Percentiles rank a stretch among this genome's conserved stretches.
Conservation (phyloP, 2,113 vertebrate genomes). For the Plestiodon gilberti region DNA sequence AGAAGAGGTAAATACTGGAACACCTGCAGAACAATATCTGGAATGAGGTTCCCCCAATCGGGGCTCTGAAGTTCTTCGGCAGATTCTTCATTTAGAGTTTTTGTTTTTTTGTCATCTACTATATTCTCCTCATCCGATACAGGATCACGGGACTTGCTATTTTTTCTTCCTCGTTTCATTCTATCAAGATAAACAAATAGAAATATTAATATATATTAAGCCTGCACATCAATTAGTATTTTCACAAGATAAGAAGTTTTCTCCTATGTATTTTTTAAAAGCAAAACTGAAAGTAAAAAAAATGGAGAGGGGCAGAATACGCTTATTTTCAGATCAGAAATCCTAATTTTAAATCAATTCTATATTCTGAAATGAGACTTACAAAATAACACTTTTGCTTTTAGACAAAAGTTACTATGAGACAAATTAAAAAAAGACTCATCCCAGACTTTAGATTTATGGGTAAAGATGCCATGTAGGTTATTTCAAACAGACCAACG, state of each 20-base stretch:
- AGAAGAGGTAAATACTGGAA: conserved; percentile 94
- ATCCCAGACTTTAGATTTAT: background rate
- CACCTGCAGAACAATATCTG: conserved; percentile 91
- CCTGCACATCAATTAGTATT: background rate
- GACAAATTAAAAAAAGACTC: background rate
- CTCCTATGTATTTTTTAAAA: background rate
- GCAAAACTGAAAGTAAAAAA: background rate
- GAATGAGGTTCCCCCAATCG: conserved; percentile 88
- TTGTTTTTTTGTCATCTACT: conserved; percentile 81
- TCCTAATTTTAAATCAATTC: background rate
- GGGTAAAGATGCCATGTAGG: too few relatives aligned
- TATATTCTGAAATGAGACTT: background rate
- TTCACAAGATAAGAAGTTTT: background rate
- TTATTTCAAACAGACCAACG: too few relatives aligned
- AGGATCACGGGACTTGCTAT: conserved; percentile 69
- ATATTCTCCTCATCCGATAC: conserved; percentile 72
- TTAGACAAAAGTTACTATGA: background rate
- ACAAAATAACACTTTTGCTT: background rate
- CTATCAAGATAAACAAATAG: conserved; percentile 62
- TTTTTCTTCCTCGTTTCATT: conserved; percentile 91
- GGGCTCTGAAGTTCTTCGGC: conserved; percentile 37
- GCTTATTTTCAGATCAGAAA: too few relatives aligned
- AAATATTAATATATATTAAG: background rate
- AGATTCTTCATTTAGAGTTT: conserved; percentile 61
- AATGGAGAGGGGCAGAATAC: background rate